Evolutionary conservation across 37 sponge, comb jelly and placozoan genomes (phyloP).

Genomic region (Chondrilla cf. caribensis): DNA sequence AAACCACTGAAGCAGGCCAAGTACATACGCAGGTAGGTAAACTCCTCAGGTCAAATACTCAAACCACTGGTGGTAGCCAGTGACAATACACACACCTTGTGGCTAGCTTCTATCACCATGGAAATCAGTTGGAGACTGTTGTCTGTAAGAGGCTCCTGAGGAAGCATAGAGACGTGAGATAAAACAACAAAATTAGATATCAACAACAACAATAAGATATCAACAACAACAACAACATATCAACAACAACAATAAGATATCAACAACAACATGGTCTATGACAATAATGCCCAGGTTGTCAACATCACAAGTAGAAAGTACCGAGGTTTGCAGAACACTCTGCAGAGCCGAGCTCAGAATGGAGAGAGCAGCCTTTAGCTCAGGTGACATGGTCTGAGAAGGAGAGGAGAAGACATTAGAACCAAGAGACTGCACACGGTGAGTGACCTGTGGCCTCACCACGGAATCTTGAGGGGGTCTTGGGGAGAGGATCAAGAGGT

Average conservation of each 20-base stretch:
- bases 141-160: background rate
- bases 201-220: background rate
- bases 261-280: too few species aligned
- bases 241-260: too few species aligned
- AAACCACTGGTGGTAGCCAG: too few species aligned
- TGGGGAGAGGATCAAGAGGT: background rate
- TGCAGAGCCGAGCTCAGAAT: conserved; percentile 9
- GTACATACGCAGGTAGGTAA: too few species aligned
- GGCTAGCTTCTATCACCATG: conserved; percentile 14
- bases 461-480: background rate
- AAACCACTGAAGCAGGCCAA: background rate
- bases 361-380: conserved; percentile 15
- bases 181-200: background rate
- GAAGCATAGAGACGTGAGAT: too few species aligned
- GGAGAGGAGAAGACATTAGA: background rate
- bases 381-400: background rate
- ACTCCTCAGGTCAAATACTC: too few species aligned
- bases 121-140: background rate
- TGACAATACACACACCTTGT: background rate
- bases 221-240: too few species aligned
- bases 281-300: too few species aligned
- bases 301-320: too few species aligned
- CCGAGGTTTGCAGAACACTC: background rate
- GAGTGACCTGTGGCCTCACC: too few species aligned
- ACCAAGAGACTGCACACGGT: background rate